Evolutionary conservation across 2,888 invertebrate genomes (phyloP).

Genomic region (Drosophila siamana): DNA sequence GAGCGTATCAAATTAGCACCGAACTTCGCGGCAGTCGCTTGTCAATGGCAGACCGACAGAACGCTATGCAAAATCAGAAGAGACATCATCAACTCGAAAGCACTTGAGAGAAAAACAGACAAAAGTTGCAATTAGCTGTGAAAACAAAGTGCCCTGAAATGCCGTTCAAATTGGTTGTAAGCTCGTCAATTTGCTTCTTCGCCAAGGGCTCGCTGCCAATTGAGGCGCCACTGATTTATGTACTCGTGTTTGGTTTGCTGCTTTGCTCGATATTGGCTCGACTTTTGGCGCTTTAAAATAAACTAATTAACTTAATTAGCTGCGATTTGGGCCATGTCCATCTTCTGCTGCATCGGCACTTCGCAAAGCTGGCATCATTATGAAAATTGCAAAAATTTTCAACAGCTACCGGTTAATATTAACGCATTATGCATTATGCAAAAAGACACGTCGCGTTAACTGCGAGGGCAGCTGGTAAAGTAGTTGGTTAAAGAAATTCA

Average conservation of each 20-base stretch:
- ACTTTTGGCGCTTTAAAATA: slow-evolving; percentile 56
- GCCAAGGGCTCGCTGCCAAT: slow-evolving; percentile 27
- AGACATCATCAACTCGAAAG: slow-evolving; percentile 23
- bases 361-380: slow-evolving; percentile 61
- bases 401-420: slow-evolving; percentile 76
- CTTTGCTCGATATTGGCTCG: not conserved
- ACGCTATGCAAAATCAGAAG: slow-evolving; percentile 52
- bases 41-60: slow-evolving; percentile 54
- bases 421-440: slow-evolving; percentile 78
- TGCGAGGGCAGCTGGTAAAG: slow-evolving; percentile 10
- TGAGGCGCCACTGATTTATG: slow-evolving; percentile 50
- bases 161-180: slow-evolving; percentile 19
- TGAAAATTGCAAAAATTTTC: slow-evolving; percentile 70
- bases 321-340: slow-evolving; percentile 59
- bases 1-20: slow-evolving; percentile 58
- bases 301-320: slow-evolving; percentile 79
- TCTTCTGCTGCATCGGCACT: slow-evolving; percentile 12
- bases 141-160: slow-evolving; percentile 32
- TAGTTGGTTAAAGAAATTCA: not conserved
- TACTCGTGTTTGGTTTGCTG: slow-evolving; percentile 14
- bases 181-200: slow-evolving; percentile 44
- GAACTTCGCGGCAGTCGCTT: slow-evolving; percentile 21
- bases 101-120: slow-evolving; percentile 55
- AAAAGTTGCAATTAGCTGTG: slow-evolving; percentile 55
- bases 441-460: slow-evolving; percentile 50